A percentile compares a stretch with the other conserved stretches of the same genome.
Evolutionary conservation across 2,797 vertebrate genomes (phyloP).

Genomic region (Bradypus variegatus): DNA sequence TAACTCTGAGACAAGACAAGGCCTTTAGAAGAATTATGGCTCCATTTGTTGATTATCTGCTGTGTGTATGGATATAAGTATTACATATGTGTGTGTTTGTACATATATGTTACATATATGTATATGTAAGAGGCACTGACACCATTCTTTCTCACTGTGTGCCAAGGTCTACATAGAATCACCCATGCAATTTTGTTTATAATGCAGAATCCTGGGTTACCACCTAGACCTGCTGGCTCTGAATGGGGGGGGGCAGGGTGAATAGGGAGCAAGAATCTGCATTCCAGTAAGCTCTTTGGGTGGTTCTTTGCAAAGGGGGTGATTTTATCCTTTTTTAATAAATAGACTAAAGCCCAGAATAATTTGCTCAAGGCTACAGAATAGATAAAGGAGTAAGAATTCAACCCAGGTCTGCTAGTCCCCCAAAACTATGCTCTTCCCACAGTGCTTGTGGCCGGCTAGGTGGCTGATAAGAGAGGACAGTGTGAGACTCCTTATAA

Average conservation of each 20-base stretch:
- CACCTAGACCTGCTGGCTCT: background rate
- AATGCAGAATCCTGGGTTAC: background rate
- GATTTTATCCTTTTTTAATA: constrained; percentile 25
- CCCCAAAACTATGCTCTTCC: background rate
- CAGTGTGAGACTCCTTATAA: too few species aligned
- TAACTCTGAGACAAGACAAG: background rate
- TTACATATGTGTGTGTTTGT: too few species aligned
- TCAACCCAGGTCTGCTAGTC: background rate
- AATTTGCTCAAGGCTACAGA: background rate
- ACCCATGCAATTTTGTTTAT: background rate
- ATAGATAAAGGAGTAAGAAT: background rate
- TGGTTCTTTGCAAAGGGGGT: background rate
- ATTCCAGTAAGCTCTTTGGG: background rate
- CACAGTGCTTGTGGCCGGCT: background rate
- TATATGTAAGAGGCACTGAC: background rate
- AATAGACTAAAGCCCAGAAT: constrained; percentile 20
- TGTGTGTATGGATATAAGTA: background rate
- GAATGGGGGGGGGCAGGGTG: background rate
- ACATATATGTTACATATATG: background rate
- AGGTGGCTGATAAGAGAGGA: background rate
- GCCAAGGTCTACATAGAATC: background rate
- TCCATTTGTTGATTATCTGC: background rate
- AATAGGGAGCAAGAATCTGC: background rate
- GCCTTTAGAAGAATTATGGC: background rate
- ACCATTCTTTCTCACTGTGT: background rate